These are phyloP conservation scores for Nesogale talazaci DNA, from an alignment of 2,113 vertebrate species.

Conservation along the genomic window DNA sequence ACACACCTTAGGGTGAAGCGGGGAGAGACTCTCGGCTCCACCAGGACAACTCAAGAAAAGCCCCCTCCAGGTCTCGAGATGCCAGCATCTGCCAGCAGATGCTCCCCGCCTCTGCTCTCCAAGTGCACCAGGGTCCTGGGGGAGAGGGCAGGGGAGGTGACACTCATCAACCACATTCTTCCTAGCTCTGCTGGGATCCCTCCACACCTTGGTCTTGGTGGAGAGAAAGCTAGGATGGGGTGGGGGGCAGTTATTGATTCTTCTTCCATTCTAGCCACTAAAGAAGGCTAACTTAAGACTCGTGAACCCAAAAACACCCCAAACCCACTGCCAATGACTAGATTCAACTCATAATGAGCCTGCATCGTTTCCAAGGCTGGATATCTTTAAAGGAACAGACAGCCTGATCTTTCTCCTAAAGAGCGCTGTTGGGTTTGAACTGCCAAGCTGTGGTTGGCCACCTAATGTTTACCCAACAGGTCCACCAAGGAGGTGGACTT, in stretches of 20 bases:
- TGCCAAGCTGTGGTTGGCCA: no score
- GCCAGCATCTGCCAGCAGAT: background rate
- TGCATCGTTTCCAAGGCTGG: no score
- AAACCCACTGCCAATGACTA: no score
- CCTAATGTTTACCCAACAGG: no score
- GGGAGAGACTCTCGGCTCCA: background rate
- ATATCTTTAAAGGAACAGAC: no score
- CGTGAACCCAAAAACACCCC: background rate
- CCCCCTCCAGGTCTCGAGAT: accelerated
- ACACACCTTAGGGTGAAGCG: background rate
- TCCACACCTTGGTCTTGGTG: background rate
- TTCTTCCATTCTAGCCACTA: background rate
- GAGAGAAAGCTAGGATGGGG: background rate
- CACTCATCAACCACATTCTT: background rate
- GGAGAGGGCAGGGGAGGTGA: background rate
- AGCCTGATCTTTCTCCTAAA: no score
- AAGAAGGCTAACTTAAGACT: background rate
- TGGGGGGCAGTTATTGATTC: background rate
- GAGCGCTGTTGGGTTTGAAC: no score
- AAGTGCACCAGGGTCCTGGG: background rate
- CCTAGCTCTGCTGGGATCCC: background rate
- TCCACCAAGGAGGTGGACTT: no score
- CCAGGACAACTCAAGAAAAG: background rate
- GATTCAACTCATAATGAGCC: no score
- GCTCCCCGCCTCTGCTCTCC: background rate